Evolutionary conservation across 2,888 invertebrate species (phyloP), one percentile per base, ranked within the genome.

Genomic region (Phragmatobia fuliginosa): DNA sequence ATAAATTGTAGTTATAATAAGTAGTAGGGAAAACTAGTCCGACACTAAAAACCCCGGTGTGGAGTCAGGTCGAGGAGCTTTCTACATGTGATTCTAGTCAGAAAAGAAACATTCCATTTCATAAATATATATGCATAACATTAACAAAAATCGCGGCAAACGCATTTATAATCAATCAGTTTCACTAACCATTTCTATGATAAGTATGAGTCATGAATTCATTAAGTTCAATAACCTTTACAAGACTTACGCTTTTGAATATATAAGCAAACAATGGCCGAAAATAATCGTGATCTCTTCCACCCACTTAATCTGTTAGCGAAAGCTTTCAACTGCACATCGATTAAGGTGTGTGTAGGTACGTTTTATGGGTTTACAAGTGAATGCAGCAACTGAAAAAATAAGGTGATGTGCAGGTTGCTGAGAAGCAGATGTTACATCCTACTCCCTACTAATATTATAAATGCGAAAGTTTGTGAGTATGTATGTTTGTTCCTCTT

Each of bases 241-340:
- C 3, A 67, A 49, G 25, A 52, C 59, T 60, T 52, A 66, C 61
- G 49, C 56, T 67, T 58, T 63, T 67, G 67, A 70, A 79, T 75
- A 64, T 68, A 68, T 72, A 71, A 74, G 67, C 45, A 80, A 78
- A 75, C 80, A 76, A 73, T 75, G 38, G 67, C 71, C 68, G 41
- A 74, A 78, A 78, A 74, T 75, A 78, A 75, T 75, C 71, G 66
- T 62, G 68, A 75, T 74, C 60, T 60, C 62, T 64, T 73, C 68
- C 60, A 66, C 67, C 70, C 71, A 68, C 66, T 73, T 72, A 70
- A 80, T 77, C 78, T 67, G 64, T 68, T 70, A 60, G 62, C 62
- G 66, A 61, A 61, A 70, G 70, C 73, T 75, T 70, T 73, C 70
- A 60, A 63, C 60, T 73, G 66, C n/a, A 64, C 67, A 10, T 25